Conservation (phyloP, 2,113 vertebrate genomes). For the Delphinus delphis region DNA sequence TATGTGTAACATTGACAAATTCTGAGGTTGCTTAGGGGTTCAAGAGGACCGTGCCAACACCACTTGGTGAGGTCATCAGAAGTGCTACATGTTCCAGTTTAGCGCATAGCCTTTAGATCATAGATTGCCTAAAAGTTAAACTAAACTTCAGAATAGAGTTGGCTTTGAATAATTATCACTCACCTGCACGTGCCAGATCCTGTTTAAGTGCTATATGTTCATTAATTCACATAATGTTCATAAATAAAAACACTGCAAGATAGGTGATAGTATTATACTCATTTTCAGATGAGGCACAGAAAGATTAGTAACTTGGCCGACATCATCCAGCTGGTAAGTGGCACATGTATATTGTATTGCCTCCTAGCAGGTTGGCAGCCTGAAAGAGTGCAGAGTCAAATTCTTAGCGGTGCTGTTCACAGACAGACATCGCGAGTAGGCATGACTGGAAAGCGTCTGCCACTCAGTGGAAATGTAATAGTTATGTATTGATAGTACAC, state of each 20-base stretch:
- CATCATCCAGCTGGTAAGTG: background rate
- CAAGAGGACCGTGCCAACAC: fast-evolving
- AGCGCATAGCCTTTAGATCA: background rate
- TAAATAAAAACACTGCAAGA: background rate
- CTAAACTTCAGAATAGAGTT: background rate
- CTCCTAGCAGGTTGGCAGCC: background rate
- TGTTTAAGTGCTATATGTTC: background rate
- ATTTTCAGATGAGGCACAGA: background rate
- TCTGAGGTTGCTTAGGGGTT: background rate
- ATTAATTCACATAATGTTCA: background rate
- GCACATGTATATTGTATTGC: fast-evolving
- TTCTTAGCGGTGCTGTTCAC: background rate
- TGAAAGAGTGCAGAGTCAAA: background rate
- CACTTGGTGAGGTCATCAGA: background rate
- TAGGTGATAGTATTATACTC: background rate
- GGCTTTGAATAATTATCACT: background rate
- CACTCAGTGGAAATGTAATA: background rate
- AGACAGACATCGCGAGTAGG: background rate
- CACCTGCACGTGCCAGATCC: background rate
- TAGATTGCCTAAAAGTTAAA: background rate
- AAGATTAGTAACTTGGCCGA: background rate
- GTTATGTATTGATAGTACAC: background rate
- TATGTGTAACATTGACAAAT: background rate
- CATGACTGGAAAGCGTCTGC: background rate
- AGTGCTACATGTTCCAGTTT: background rate